phyloP scores from a whole-genome alignment of 2,113 vertebrate genomes.

The Dolichallabes microphthalmus region DNA sequence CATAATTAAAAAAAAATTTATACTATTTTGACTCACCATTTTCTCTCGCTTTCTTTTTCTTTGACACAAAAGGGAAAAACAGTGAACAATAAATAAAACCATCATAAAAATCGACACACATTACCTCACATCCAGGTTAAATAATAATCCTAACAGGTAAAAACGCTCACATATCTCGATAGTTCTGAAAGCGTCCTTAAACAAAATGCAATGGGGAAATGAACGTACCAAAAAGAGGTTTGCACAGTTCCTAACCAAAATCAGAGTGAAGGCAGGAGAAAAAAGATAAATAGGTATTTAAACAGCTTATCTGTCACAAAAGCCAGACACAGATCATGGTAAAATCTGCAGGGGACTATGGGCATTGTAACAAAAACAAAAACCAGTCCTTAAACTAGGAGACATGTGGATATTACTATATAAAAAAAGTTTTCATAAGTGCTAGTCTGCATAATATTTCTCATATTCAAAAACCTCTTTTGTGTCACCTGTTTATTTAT shows the following conservation, averaged over 20 bases:
- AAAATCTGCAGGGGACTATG: conserved; percentile 1
- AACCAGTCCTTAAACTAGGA: background rate
- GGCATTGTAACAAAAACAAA: conserved; percentile 16
- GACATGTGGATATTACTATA: too few relatives aligned
- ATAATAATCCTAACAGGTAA: background rate
- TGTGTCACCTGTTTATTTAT: background rate
- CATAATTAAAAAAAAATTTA: background rate
- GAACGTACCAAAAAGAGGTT: background rate
- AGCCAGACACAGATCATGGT: conserved; percentile 29
- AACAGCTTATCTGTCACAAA: background rate
- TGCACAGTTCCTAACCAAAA: background rate
- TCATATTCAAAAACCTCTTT: background rate
- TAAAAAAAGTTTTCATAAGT: background rate
- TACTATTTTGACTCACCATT: background rate
- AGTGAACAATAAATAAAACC: background rate
- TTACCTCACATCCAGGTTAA: background rate
- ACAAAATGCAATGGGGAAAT: background rate
- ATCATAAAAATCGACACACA: background rate
- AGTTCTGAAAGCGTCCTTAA: background rate
- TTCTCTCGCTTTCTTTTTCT: background rate
- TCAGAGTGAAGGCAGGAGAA: background rate
- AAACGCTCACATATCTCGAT: background rate
- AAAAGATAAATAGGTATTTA: conserved; percentile 20
- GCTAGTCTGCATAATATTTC: background rate
- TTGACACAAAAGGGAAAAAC: background rate